Evolutionary conservation across 64 coral and sea anemone species (phyloP).

Genomic region (Actinia tenebrosa): DNA sequence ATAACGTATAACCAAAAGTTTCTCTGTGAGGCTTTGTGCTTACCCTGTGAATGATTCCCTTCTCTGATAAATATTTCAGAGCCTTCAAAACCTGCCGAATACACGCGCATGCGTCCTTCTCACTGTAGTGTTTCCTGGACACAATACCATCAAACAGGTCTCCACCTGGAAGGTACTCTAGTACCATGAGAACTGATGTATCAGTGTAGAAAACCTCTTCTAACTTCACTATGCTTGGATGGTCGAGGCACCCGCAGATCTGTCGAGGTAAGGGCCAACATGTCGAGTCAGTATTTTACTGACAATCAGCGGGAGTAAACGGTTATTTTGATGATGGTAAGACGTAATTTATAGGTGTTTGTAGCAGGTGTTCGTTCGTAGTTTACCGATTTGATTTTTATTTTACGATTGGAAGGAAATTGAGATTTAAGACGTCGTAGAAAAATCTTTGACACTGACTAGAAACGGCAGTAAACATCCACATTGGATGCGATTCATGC

Average conservation of each 20-base stretch:
- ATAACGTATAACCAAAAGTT: no score
- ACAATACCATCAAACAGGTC: constrained; percentile 95
- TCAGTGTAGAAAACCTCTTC: constrained; percentile 68
- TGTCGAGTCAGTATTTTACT: no score
- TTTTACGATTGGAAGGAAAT: no score
- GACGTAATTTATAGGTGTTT: no score
- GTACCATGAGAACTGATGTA: constrained; percentile 54
- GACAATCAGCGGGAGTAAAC: no score
- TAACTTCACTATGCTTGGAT: constrained; percentile 71
- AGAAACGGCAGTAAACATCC: no score
- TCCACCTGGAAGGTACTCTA: constrained; percentile 86
- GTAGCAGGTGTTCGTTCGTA: no score
- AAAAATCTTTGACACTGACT: no score
- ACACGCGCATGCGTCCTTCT: constrained; percentile 82
- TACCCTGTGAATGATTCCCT: constrained; percentile 81
- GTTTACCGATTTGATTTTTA: no score
- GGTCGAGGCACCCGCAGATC: constrained; percentile 64
- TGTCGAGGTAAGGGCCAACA: neutral
- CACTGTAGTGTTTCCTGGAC: constrained; percentile 70
- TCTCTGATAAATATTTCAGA: constrained; percentile 49
- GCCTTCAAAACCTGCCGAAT: constrained; percentile 67
- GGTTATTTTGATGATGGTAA: no score
- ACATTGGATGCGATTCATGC: no score
- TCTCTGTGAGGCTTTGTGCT: neutral
- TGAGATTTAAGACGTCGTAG: no score